Base-by-base conservation (phyloP, 1,140 invertebrate species). In the Brachionus rotundiformis region DNA sequence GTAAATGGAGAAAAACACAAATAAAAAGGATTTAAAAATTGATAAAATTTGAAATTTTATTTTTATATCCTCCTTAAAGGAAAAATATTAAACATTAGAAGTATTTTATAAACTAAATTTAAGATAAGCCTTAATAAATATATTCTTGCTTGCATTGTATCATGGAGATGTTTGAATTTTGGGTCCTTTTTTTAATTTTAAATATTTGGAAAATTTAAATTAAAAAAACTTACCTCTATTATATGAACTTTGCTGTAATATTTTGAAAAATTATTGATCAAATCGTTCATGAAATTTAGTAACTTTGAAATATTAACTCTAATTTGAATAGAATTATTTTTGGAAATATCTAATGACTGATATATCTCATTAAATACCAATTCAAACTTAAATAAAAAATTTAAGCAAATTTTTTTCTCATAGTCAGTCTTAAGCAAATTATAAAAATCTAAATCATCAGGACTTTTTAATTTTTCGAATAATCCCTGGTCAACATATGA, bases 351-450 rank as follows among this genome's bases (percentile, higher is more conserved):
- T 44, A 79, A 31, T 29, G 76, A 54, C 31, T 63, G n/a, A 41
- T 41, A 39, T 23, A 79, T 54, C 41, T 79, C 76, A 63, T 63
- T 23, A 10, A 79, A 39, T 23, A 63, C 41, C n/a, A 47, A 29
- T 63, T 79, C 76, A 79, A 11, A 79, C 25, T 79, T 79, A 49
- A 79, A 63, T n/a, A 79, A 54, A 63, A 29, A 79, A 19, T 79
- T 29, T 5, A 11, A 31, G 19, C 47, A 59, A 10, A 79, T 59
- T 79, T 79, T 79, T 39, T 19, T 79, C 10, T 79, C 76, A 54
- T 19, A 54, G 1, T 79, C 47, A 13, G 16, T 79, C 23, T 54
- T 59, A 1, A 79, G 33, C 19, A 79, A 59, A 8, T 13, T 16
- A 39, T 31, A 25, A 54, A 79, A 63, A 33, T 79, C 47, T 23